Evolutionary conservation across 2,113 vertebrate species (phyloP).

Genomic region (Toxotes jaculatrix): DNA sequence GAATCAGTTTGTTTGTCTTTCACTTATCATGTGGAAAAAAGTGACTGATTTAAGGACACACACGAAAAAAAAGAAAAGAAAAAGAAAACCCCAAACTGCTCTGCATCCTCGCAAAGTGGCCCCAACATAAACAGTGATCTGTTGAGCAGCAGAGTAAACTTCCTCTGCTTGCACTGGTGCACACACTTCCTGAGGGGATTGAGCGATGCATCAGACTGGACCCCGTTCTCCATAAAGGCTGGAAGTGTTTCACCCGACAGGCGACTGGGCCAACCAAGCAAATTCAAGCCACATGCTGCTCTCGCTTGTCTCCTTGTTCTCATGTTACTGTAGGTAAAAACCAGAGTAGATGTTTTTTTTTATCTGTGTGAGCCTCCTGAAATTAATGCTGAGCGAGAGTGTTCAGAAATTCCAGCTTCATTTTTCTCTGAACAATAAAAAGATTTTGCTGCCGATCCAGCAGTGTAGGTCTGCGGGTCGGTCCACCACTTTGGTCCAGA

Average conservation of each 20-base stretch:
- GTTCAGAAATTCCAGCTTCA: neutral
- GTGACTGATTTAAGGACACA: conserved; percentile 65
- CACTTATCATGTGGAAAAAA: conserved; percentile 76
- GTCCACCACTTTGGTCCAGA: neutral
- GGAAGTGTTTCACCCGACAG: conserved; percentile 45
- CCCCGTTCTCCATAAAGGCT: conserved; percentile 28
- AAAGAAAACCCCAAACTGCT: conserved; percentile 42
- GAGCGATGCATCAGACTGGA: conserved; percentile 51
- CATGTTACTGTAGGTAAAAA: conserved; percentile 1
- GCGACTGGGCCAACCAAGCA: conserved; percentile 20
- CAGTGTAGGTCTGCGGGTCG: neutral
- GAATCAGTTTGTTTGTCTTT: conserved; percentile 72
- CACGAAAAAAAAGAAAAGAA: neutral
- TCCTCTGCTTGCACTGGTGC: conserved; percentile 76
- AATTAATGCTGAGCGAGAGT: neutral
- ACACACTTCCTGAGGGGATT: conserved; percentile 78
- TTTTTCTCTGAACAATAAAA: neutral
- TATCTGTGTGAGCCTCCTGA: neutral
- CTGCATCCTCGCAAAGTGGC: conserved; percentile 53
- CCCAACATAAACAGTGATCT: conserved; percentile 80
- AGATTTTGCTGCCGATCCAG: neutral
- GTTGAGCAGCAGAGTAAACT: conserved; percentile 75
- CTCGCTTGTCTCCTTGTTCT: neutral
- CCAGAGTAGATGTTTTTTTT: neutral
- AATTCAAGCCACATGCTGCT: conserved; percentile 68